phyloP scores from a whole-genome alignment of 2,113 vertebrate genomes.

The Syngnathoides biaculeatus region DNA sequence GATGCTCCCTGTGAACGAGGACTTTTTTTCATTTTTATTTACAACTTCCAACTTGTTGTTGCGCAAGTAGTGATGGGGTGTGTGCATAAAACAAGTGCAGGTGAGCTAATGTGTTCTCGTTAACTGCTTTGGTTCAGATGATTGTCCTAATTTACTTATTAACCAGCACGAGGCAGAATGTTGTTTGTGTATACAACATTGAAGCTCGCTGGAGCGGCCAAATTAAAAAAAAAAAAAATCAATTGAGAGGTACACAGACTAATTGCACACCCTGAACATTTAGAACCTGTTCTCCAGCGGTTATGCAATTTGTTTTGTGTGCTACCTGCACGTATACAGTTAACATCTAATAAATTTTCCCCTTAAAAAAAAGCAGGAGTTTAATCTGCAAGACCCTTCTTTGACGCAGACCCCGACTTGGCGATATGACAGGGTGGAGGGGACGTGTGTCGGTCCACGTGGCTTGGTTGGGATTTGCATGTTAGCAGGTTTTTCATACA shows the following conservation, averaged over 20 bases:
- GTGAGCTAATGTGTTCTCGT: slow-evolving; percentile 27
- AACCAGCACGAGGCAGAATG: slow-evolving; percentile 24
- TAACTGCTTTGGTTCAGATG: slow-evolving; percentile 19
- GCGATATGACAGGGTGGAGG: slow-evolving; percentile 5
- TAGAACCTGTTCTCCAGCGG: slow-evolving; percentile 25
- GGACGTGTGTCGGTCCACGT: slow-evolving; percentile 6
- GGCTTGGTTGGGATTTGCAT: slow-evolving; percentile 10
- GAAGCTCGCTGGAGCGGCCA: slow-evolving; percentile 23
- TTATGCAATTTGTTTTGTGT: slow-evolving; percentile 4
- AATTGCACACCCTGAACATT: slow-evolving; percentile 23
- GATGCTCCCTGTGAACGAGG: too few species aligned
- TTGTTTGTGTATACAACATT: slow-evolving; percentile 6
- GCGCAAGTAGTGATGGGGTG: slow-evolving; percentile 15
- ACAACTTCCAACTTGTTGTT: not conserved
- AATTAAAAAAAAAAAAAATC: slow-evolving; percentile 35
- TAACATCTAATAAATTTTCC: not conserved
- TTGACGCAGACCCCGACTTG: slow-evolving; percentile 30
- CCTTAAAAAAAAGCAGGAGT: slow-evolving; percentile 3
- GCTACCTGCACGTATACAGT: not conserved
- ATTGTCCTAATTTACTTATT: slow-evolving; percentile 20
- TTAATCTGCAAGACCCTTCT: slow-evolving; percentile 17
- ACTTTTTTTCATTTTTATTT: too few species aligned
- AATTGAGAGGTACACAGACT: slow-evolving; percentile 4
- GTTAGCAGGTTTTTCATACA: slow-evolving; percentile 29
- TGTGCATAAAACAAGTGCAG: slow-evolving; percentile 12